Evolutionary conservation across 2,113 vertebrate species (phyloP).

Genomic region (Saimiri boliviensis): DNA sequence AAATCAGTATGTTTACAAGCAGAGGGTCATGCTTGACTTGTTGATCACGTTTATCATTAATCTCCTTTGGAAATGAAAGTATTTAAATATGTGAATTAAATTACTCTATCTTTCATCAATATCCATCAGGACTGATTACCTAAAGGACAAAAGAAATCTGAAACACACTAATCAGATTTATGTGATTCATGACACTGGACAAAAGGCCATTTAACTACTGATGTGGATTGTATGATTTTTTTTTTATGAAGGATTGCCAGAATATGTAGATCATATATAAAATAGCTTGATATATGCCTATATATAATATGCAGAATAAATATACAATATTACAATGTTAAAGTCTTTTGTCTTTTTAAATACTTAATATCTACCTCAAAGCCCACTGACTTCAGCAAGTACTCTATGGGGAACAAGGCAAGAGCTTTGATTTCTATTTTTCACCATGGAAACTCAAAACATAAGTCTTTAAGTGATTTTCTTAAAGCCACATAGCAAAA

Average conservation of each 20-base stretch:
- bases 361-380: conserved; percentile 42
- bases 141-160: conserved; percentile 26
- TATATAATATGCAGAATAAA: conserved; percentile 23
- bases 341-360: conserved; percentile 35
- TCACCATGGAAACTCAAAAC: conserved; percentile 44
- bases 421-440: conserved; percentile 51
- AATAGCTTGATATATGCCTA: conserved; percentile 18
- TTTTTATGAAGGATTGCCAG: conserved; percentile 29
- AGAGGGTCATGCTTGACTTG: neutral
- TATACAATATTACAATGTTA: conserved; percentile 32
- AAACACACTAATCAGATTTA: conserved; percentile 54
- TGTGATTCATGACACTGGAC: conserved; percentile 11
- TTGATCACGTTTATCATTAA: conserved; percentile 6
- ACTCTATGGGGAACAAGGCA: conserved; percentile 40
- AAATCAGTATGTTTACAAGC: conserved; percentile 47
- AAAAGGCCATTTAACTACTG: conserved; percentile 39
- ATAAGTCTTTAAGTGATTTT: conserved; percentile 40
- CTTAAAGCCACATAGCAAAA: conserved; percentile 40
- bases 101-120: conserved; percentile 34
- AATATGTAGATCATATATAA: conserved; percentile 17
- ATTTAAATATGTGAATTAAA: conserved; percentile 54
- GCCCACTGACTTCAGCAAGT: conserved; percentile 40
- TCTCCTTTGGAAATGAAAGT: conserved; percentile 48
- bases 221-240: conserved; percentile 14
- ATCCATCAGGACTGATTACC: conserved; percentile 27